phyloP scores from a whole-genome alignment of 2,888 invertebrate species.

The Ophioninae sp. region DNA sequence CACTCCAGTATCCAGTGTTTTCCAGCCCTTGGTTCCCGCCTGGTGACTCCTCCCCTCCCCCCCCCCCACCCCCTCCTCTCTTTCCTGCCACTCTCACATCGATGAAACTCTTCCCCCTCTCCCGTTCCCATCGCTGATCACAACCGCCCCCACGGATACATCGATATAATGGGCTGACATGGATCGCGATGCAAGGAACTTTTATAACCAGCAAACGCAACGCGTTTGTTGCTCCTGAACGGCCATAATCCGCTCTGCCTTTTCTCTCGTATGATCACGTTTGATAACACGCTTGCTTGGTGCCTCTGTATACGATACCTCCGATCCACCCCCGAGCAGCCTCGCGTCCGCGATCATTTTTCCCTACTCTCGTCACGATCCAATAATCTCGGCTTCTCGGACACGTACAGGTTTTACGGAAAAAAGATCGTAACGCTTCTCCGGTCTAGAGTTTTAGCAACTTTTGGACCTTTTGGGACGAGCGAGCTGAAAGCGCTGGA shows the following conservation, averaged over 20 bases:
- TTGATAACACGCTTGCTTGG: slow-evolving; percentile 50
- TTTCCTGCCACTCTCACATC: not conserved
- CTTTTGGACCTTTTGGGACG: too few relatives aligned
- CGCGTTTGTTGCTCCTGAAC: slow-evolving; percentile 56
- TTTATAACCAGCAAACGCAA: slow-evolving; percentile 56
- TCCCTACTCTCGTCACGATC: slow-evolving; percentile 52
- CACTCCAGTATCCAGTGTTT: slow-evolving; percentile 53
- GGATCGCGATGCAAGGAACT: slow-evolving; percentile 50
- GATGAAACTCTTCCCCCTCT: slow-evolving; percentile 58
- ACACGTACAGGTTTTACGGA: too few relatives aligned
- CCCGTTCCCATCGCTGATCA: too few relatives aligned
- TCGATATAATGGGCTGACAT: slow-evolving; percentile 31
- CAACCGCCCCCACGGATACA: slow-evolving; percentile 47
- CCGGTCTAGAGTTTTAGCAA: too few relatives aligned
- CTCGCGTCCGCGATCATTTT: slow-evolving; percentile 31
- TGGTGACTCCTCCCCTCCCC: slow-evolving; percentile 64
- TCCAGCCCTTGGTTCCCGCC: slow-evolving; percentile 72
- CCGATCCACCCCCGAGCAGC: slow-evolving; percentile 35
- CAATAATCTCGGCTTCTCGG: slow-evolving; percentile 43
- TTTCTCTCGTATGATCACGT: slow-evolving; percentile 61
- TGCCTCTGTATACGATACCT: slow-evolving; percentile 31
- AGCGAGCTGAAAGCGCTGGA: too few relatives aligned
- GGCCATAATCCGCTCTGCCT: slow-evolving; percentile 42
- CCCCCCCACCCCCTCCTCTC: slow-evolving; percentile 21
- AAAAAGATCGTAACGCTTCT: too few relatives aligned